Base-by-base conservation (phyloP, 2,888 invertebrate species). In the Empis stercorea region DNA sequence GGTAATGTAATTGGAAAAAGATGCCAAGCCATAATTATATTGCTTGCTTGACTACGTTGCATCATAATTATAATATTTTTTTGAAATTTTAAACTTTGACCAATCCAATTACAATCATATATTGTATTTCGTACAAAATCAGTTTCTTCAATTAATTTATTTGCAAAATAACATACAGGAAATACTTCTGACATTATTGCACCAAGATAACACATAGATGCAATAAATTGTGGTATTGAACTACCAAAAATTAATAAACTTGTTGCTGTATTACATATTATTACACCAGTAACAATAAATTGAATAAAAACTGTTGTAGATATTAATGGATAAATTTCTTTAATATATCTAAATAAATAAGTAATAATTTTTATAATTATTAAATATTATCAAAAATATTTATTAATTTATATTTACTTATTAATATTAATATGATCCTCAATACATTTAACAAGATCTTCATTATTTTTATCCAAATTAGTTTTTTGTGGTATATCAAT, bases 271-370 rank as follows among this genome's bases (percentile, higher is more conserved):
- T 52, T 51, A 39, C 55, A 55, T 48, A 58, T 46, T 6, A 58
- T 50, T 16, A 44, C 46, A 20, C 56, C 55, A 3, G 55, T 52
- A 4, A 53, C 51, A 3, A 57, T 30, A 20, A 59, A 54, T 51
- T 57, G 56, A n/a, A 55, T 50, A 34, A 59, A 59, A 3, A 58
- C 52, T 13, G 59, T 58, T 10, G 40, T 47, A 14, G 58, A 53
- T 38, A 57, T 57, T 3, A 55, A 49, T 0, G 55, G 53, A 7
- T 51, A 47, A 6, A 57, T 51, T 10, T 37, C 50, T 27, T 46
- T 43, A 1, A 53, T 39, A 1, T 52, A 38, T 3, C 54, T 54
- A 36, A 51, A 49, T 6, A 27, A 7, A 27, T 27, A 7, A 20
- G 3, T 20, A 20, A 5, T 3, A 5, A 20, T 20, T 20, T 20